A percentile compares a stretch with the other conserved stretches of the same genome.
Evolutionary conservation across 2,113 vertebrate species (phyloP).

Genomic region (Hippocampus abdominalis): DNA sequence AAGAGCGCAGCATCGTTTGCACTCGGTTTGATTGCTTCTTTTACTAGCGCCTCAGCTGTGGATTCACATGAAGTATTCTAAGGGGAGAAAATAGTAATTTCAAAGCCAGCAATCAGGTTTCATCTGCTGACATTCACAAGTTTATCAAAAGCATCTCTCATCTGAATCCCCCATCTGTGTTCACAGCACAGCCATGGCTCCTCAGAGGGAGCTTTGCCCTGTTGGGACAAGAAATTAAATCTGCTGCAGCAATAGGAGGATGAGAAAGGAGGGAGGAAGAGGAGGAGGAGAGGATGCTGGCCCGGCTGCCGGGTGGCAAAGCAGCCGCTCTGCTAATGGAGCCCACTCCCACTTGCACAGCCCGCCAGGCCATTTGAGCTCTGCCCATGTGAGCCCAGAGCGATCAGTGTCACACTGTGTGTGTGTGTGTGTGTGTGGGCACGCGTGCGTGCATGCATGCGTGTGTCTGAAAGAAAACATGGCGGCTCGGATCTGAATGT

Average conservation of each 20-base stretch:
- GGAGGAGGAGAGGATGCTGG: conserved; percentile 44
- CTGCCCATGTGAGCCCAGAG: conserved; percentile 61
- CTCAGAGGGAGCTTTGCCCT: conserved; percentile 62
- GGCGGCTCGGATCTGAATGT: conserved; percentile 44
- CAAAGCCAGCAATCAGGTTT: neutral
- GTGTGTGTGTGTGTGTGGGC: neutral
- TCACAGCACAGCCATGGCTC: conserved; percentile 47
- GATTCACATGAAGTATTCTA: conserved; percentile 24
- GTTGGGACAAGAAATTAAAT: conserved; percentile 71
- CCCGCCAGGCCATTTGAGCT: conserved; percentile 64
- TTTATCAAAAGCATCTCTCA: conserved; percentile 53
- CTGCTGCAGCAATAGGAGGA: conserved; percentile 49
- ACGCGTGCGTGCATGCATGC: neutral
- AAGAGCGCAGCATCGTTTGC: conserved; percentile 23
- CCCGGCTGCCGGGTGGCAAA: conserved; percentile 65
- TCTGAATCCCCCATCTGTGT: conserved; percentile 45
- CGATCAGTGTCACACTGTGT: conserved; percentile 43
- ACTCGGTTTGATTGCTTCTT: conserved; percentile 30
- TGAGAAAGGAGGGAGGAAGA: conserved; percentile 27
- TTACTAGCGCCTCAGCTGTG: conserved; percentile 19
- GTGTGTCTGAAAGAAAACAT: conserved; percentile 18
- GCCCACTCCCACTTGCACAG: conserved; percentile 63
- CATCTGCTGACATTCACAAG: conserved; percentile 14
- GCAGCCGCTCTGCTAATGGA: conserved; percentile 68
- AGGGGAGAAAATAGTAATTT: too few relatives aligned